Evolutionary conservation across 2,113 vertebrate species (phyloP).

Genomic region (Silurus meridionalis): DNA sequence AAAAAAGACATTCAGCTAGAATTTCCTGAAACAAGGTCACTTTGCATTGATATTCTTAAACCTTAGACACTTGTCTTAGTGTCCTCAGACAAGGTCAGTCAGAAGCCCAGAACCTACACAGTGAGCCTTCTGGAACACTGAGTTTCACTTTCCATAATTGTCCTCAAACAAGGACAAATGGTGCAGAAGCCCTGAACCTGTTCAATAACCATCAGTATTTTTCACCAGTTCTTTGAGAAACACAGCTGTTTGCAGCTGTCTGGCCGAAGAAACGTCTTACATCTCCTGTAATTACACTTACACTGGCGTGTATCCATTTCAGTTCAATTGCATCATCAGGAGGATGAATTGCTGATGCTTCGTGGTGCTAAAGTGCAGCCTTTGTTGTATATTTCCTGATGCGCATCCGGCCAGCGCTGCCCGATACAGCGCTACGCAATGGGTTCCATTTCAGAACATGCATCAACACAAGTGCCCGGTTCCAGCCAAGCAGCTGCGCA

Average conservation of each 20-base stretch:
- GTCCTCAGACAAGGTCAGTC: not conserved
- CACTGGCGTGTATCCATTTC: constrained; percentile 19
- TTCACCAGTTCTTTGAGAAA: not conserved
- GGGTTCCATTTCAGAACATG: constrained; percentile 38
- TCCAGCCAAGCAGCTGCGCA: constrained; percentile 26
- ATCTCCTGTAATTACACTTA: constrained; percentile 32
- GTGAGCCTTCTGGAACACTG: not conserved
- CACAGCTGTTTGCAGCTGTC: not conserved
- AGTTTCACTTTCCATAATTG: not conserved
- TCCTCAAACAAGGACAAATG: not conserved
- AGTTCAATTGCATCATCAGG: constrained; percentile 18
- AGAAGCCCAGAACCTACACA: not conserved
- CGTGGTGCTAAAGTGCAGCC: constrained; percentile 19
- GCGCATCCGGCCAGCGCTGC: constrained; percentile 26
- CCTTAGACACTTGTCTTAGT: not conserved
- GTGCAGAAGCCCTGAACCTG: not conserved
- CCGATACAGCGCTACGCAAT: constrained; percentile 12
- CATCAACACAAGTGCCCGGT: constrained; percentile 36
- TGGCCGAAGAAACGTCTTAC: not conserved
- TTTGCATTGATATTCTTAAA: not conserved
- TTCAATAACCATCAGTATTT: not conserved
- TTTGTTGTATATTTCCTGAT: constrained; percentile 28
- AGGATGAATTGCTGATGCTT: constrained; percentile 16
- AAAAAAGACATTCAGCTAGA: not conserved
- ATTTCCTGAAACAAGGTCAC: not conserved